Conservation (phyloP, 2,888 invertebrate species). For the Aplocera efformata region DNA sequence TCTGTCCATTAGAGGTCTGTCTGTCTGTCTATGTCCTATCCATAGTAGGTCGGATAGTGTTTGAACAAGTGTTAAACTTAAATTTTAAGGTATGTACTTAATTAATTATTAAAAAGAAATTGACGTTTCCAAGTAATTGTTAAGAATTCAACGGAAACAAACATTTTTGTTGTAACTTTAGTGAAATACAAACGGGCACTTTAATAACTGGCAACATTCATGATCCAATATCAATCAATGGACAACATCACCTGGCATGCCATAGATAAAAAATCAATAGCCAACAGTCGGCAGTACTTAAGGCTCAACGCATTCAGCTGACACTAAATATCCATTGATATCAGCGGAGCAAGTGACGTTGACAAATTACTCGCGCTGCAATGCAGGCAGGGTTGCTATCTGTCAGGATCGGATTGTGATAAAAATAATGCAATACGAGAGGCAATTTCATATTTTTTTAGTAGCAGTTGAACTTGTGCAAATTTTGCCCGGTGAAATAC, state of each 20-base stretch:
- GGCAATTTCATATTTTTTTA: not conserved
- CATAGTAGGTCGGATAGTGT: no score
- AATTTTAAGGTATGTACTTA: no score
- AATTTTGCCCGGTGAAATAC: no score
- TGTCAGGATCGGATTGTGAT: conserved; percentile 12
- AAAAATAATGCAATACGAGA: conserved; percentile 13
- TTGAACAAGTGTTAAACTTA: no score
- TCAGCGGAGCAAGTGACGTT: conserved; percentile 49
- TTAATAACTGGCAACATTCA: not conserved
- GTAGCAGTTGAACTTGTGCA: no score
- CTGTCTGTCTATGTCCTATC: no score
- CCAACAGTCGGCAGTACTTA: conserved; percentile 58
- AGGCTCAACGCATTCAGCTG: conserved; percentile 52
- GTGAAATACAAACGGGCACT: no score
- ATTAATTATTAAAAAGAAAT: no score
- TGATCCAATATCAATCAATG: conserved; percentile 13
- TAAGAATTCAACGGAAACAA: no score
- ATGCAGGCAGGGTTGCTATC: conserved; percentile 25
- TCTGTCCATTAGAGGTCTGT: no score
- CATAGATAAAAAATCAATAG: conserved; percentile 39
- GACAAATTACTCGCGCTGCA: conserved; percentile 51
- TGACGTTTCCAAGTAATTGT: no score
- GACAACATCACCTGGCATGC: conserved; percentile 19
- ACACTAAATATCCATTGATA: conserved; percentile 69
- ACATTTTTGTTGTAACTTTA: conserved; percentile 3